Conservation (phyloP, 2,113 vertebrate genomes). For the Zeus faber region DNA sequence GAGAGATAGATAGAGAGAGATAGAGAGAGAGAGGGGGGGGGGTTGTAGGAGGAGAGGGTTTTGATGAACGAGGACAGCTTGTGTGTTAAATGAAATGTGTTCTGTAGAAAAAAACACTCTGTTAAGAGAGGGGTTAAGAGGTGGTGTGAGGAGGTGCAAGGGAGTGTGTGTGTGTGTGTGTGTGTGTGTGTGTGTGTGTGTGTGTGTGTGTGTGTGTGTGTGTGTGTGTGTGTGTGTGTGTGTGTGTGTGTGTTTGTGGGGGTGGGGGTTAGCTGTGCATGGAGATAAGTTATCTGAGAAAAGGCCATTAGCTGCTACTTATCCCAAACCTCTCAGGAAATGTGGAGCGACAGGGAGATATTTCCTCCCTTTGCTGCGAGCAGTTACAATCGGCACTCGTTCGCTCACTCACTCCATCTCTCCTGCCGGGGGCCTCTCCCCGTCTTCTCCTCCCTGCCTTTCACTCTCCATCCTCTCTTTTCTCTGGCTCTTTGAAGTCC, state of each 20-base stretch:
- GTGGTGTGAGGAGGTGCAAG: neutral
- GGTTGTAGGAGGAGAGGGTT: conserved; percentile 10
- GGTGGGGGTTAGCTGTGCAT: conserved; percentile 24
- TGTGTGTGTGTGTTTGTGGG: neutral
- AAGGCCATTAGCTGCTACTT: conserved; percentile 56
- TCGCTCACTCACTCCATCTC: conserved; percentile 11
- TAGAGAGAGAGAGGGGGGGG: neutral
- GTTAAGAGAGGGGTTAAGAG: conserved; percentile 25
- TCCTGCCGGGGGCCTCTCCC: neutral
- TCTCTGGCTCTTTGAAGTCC: conserved; percentile 1
- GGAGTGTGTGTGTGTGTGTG: conserved; percentile 16
- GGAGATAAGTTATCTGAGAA: conserved; percentile 64
- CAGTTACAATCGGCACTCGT: conserved; percentile 22
- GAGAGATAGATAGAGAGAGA: neutral
- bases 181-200: neutral
- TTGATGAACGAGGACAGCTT: conserved; percentile 20
- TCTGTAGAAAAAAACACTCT: conserved; percentile 14
- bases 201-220: conserved; percentile 22
- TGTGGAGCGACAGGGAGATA: conserved; percentile 53
- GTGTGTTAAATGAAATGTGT: conserved; percentile 36
- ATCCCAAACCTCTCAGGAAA: conserved; percentile 57
- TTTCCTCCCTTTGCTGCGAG: conserved; percentile 39
- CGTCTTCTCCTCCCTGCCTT: neutral
- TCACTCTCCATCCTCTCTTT: neutral
- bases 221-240: conserved; percentile 22